Evolutionary conservation across 2,113 vertebrate species (phyloP).

Genomic region (Stomatorhinus ivindoensis): DNA sequence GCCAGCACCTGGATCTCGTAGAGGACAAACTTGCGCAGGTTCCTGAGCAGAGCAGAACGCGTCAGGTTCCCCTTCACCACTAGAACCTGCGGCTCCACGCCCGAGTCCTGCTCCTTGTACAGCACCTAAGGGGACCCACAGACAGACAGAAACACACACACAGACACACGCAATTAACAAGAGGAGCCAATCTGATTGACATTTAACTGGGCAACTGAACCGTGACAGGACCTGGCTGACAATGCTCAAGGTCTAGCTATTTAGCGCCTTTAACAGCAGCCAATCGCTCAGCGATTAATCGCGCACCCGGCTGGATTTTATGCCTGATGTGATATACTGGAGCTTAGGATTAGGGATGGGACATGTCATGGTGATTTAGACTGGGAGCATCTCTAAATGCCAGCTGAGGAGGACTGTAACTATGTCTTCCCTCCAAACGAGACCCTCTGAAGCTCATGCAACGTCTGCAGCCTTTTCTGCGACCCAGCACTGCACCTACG

Average conservation of each 20-base stretch:
- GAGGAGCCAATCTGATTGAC: conserved; percentile 7
- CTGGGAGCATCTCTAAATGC: not conserved
- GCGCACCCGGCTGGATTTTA: conserved; percentile 1
- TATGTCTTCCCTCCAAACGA: not conserved
- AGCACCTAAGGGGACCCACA: conserved; percentile 59
- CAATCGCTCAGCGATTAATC: conserved; percentile 7
- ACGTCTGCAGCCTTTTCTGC: not conserved
- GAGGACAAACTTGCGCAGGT: conserved; percentile 69
- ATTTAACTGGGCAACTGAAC: not conserved
- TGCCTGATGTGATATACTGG: conserved; percentile 6
- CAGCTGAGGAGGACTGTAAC: not conserved
- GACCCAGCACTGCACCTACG: not conserved
- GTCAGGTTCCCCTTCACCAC: conserved; percentile 71
- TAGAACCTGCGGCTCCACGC: conserved; percentile 57
- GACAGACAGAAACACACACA: not conserved
- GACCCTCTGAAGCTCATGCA: not conserved
- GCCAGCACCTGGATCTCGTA: conserved; percentile 82
- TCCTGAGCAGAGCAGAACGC: conserved; percentile 61
- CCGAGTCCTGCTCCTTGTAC: conserved; percentile 64
- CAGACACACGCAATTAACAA: conserved; percentile 28
- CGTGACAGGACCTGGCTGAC: conserved; percentile 7
- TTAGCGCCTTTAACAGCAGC: not conserved
- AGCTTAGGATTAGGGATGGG: not conserved
- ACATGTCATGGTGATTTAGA: conserved; percentile 10
- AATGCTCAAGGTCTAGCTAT: conserved; percentile 12